Percentiles rank a stretch among this genome's conserved stretches.
These are phyloP conservation scores for Drosophila robusta DNA, from an alignment of 2,888 invertebrate genomes.

Conservation along the genomic window DNA sequence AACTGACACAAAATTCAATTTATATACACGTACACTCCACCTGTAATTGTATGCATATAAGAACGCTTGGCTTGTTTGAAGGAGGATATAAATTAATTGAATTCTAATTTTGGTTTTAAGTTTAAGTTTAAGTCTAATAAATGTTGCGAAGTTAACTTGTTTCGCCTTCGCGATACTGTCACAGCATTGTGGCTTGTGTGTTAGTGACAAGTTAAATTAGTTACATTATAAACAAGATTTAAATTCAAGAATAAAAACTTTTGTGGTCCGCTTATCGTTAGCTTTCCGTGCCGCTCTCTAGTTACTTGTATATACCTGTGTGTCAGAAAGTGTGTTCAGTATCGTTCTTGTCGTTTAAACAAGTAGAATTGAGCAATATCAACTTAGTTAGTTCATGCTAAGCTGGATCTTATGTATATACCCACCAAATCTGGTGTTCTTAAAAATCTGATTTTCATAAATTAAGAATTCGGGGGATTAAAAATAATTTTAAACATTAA, in stretches of 20 bases:
- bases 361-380: too few species aligned
- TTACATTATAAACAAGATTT: conserved; percentile 4
- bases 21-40: conserved; percentile 23
- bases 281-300: neutral
- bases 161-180: neutral
- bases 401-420: too few species aligned
- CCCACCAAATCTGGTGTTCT: too few species aligned
- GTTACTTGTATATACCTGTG: neutral
- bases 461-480: too few species aligned
- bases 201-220: conserved; percentile 7
- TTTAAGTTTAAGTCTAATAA: conserved; percentile 11
- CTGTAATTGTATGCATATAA: neutral
- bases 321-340: too few species aligned
- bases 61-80: conserved; percentile 3
- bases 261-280: neutral
- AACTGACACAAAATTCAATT: conserved; percentile 34
- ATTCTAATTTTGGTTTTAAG: conserved; percentile 37
- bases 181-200: neutral
- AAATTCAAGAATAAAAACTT: neutral
- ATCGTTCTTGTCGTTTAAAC: too few species aligned
- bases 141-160: conserved; percentile 13
- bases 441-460: too few species aligned
- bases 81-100: conserved; percentile 45
- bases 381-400: too few species aligned
- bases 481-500: too few species aligned